Evolutionary conservation across 2,888 invertebrate genomes (phyloP).

Genomic region (Apamea anceps): DNA sequence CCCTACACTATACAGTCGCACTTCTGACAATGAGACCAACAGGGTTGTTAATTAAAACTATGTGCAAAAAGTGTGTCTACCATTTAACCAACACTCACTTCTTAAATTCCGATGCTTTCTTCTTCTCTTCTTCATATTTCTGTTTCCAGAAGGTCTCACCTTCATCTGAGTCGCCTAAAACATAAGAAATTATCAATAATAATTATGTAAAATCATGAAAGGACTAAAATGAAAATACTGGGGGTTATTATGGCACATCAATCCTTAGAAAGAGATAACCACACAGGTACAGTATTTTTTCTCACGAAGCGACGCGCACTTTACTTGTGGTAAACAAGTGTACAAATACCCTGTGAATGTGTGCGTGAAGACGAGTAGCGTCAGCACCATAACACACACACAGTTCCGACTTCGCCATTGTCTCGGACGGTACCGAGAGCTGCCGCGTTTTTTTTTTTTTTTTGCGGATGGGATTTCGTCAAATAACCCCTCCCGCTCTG

Average conservation of each 20-base stretch:
- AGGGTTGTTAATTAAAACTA: neutral
- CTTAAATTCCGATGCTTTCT: constrained; percentile 75
- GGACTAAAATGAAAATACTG: neutral
- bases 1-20: neutral
- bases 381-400: too few species aligned
- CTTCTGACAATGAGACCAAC: neutral
- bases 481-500: too few species aligned
- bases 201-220: neutral
- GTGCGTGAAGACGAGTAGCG: too few species aligned
- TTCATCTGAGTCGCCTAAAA: constrained; percentile 77
- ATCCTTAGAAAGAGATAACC: neutral
- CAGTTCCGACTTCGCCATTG: too few species aligned
- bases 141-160: constrained; percentile 81
- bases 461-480: too few species aligned
- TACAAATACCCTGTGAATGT: too few species aligned
- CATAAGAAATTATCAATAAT: neutral
- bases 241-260: neutral
- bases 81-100: constrained; percentile 70
- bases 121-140: constrained; percentile 83
- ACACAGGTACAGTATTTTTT: neutral
- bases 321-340: too few species aligned
- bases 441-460: too few species aligned
- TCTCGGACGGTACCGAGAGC: too few species aligned
- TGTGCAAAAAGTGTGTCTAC: neutral
- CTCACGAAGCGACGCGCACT: neutral